Evolutionary conservation across 2,888 invertebrate genomes (phyloP).

Genomic region (Cryptus armator): DNA sequence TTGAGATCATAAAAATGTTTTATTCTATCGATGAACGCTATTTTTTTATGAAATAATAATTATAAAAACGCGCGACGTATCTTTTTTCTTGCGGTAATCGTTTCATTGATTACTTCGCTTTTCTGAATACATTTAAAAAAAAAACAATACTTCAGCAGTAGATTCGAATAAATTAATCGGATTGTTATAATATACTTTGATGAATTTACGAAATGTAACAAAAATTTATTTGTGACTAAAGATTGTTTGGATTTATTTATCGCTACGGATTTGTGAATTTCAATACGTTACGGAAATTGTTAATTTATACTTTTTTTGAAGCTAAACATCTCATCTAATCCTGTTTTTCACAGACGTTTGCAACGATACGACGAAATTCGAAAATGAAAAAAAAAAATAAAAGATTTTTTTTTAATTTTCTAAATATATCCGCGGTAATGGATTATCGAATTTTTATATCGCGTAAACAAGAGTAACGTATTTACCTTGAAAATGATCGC

Average conservation of each 20-base stretch:
- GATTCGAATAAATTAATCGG: slow-evolving; percentile 1
- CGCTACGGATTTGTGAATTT: background rate
- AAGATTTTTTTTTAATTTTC: background rate
- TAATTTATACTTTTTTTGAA: background rate
- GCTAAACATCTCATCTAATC: too few species aligned
- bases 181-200: background rate
- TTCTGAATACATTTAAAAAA: background rate
- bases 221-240: background rate
- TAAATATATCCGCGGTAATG: background rate
- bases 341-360: too few species aligned
- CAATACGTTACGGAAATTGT: background rate
- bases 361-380: background rate
- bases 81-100: background rate
- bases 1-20: slow-evolving; percentile 17
- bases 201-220: slow-evolving; percentile 5
- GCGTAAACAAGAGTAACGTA: background rate
- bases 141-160: background rate
- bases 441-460: background rate
- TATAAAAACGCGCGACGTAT: background rate
- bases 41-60: background rate
- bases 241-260: background rate
- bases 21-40: background rate
- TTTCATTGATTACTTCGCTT: background rate
- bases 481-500: background rate
- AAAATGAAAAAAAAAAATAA: background rate